Base-by-base conservation (phyloP, 2,888 invertebrate genomes). In the Tetranychus piercei region DNA sequence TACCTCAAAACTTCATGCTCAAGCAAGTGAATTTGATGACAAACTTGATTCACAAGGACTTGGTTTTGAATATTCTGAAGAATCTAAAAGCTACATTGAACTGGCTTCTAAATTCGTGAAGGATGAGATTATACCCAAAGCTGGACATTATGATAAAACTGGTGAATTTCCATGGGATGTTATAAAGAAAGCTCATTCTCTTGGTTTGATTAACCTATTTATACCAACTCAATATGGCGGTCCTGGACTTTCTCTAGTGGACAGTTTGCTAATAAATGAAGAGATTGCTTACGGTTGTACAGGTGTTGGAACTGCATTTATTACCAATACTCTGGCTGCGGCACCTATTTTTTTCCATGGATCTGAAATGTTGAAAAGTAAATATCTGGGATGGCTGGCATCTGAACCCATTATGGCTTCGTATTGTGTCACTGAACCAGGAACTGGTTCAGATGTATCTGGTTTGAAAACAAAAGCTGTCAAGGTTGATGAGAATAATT, bases 351-450 rank as follows among this genome's bases (percentile, higher is more conserved):
- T 72, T 9, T 18, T 76, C 43, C 76, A 76, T 44, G 76, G 79
- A 85, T 65, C 76, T 73, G 79, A 79, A 45, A 79, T 78, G 55
- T 79, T 79, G 72, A 80, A 80, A 72, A 79, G 79, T 72, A 78
- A 80, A 69, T 80, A 79, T 73, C 74, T 80, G 20, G 79, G 79
- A 0, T 71, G 79, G 11, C 66, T 79, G 1, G 73, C 77, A 44
- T 77, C 76, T 34, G 79, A 80, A 73, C 79, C 79, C 18, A 23
- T 75, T 6, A 43, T 76, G 34, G 69, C 71, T 90, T 93, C 94
- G 0, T 97, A 95, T 81, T 87, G 92, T 81, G 96, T 96, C 34
- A 96, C 96, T 0, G 97, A 97, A 82, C 95, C 96, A 0, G 90
- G 90, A 1, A 93, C 94, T 0, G 96, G 96, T 0, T 95, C 95